Conservation (phyloP, 2,888 invertebrate species). For the Xanthorhoe designata region DNA sequence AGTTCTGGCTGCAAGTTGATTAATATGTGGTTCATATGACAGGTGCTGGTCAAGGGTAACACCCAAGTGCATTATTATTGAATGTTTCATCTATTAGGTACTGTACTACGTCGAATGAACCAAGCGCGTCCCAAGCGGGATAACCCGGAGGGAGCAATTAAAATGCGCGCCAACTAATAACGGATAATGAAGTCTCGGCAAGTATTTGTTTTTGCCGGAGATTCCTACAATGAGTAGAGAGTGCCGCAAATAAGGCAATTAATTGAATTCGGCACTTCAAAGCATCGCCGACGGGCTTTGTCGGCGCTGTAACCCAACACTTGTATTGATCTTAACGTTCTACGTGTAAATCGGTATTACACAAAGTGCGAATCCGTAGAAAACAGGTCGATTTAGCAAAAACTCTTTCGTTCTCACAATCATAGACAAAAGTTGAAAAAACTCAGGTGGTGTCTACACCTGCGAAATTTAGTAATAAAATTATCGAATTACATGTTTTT, state of each 20-base stretch:
- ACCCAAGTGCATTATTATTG: too few relatives aligned
- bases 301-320: slow-evolving; percentile 78
- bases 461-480: slow-evolving; percentile 53
- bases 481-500: slow-evolving; percentile 52
- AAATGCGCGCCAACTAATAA: slow-evolving; percentile 76
- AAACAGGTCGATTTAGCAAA: slow-evolving; percentile 52
- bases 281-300: slow-evolving; percentile 76
- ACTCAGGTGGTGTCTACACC: slow-evolving; percentile 49
- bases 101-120: slow-evolving; percentile 1
- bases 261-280: slow-evolving; percentile 84
- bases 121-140: slow-evolving; percentile 36
- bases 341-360: slow-evolving; percentile 35
- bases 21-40: too few relatives aligned
- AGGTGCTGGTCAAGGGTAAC: too few relatives aligned
- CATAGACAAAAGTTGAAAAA: slow-evolving; percentile 49
- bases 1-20: too few relatives aligned
- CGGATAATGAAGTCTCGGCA: slow-evolving; percentile 78
- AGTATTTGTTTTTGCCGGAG: slow-evolving; percentile 83
- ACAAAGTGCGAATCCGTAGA: slow-evolving; percentile 27
- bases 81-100: slow-evolving; percentile 7
- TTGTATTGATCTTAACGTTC: slow-evolving; percentile 59
- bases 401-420: slow-evolving; percentile 67
- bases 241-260: slow-evolving; percentile 82
- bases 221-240: slow-evolving; percentile 71
- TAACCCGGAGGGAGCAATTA: slow-evolving; percentile 58